Percentiles rank a stretch among this genome's conserved stretches.
Evolutionary conservation across 2,113 vertebrate genomes (phyloP).

Genomic region (Riparia riparia): DNA sequence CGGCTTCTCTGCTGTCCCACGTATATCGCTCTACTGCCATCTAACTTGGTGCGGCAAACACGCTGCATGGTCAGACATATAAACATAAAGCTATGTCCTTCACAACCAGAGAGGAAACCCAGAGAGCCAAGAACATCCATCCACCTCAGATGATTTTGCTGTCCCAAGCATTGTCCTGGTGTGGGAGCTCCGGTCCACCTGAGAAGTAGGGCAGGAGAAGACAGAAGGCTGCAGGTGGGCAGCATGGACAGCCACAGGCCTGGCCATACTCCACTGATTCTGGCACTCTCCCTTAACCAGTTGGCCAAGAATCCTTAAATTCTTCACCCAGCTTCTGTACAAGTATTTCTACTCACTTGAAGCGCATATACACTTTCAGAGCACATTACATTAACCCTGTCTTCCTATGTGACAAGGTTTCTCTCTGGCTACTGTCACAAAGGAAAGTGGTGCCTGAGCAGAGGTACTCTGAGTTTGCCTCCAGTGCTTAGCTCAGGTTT

Average conservation of each 20-base stretch:
- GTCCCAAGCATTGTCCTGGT: not conserved
- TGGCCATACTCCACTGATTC: not conserved
- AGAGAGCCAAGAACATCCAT: not conserved
- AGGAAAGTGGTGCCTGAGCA: not conserved
- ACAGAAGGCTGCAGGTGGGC: not conserved
- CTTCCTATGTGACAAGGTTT: not conserved
- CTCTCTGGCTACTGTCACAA: not conserved
- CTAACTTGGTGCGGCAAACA: not conserved
- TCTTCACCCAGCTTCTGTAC: not conserved
- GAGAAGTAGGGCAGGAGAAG: not conserved
- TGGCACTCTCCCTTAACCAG: not conserved
- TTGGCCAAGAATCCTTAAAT: not conserved
- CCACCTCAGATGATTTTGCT: not conserved
- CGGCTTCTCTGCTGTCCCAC: not conserved
- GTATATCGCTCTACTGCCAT: not conserved
- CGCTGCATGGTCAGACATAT: not conserved
- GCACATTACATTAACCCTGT: not conserved
- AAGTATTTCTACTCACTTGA: not conserved
- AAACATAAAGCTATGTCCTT: not conserved
- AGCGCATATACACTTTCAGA: not conserved
- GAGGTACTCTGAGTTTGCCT: not conserved
- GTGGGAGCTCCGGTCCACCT: not conserved
- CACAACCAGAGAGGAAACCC: not conserved
- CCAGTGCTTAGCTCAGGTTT: not conserved
- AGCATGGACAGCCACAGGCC: not conserved